Evolutionary conservation across 2,797 vertebrate genomes (phyloP), one percentile per base, ranked within the genome.

Genomic region (Coilia nasus): DNA sequence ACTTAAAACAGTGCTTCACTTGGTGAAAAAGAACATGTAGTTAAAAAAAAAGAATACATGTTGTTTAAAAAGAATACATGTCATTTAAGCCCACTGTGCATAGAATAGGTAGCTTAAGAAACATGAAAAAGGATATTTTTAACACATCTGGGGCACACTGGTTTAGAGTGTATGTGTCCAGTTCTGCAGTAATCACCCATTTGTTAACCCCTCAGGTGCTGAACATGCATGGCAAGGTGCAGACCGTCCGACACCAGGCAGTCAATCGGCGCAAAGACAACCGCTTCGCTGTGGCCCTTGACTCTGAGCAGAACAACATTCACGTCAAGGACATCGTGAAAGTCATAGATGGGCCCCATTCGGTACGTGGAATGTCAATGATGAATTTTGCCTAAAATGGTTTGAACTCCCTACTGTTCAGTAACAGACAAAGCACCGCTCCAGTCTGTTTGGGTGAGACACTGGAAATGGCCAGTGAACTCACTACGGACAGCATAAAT

Each of bases 231-330:
- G 97, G 98, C 28, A 99, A 99, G 88, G 96, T 99, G 84, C 93
- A 98, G 90, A 98, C 97, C 0, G 97, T 98, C n/a, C 93, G 97
- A 0, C 98, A 99, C 89, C 98, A 99, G 93, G 97, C 98, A 0
- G 97, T 99, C 56, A 98, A 96, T 86, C 91, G 97, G 62, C 95
- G 97, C 90, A 99, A 98, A 91, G 97, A 99, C 95, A 99, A 98
- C 89, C 97, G 97, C 31, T 98, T 97, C 0, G 98, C 98, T 0
- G 97, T 98, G 60, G 97, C 98, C 0, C 93, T 99, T 54, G 98
- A 99, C 94, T 99, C 98, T 0, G 98, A 99, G 90, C 97, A 99
- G 93, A 99, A 99, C 93, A 98, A 98, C 92, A 99, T 99, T 89
- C 98, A 99, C 0, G 97, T 98, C 31, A 98, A 98, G 87, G 98